phyloP scores from a whole-genome alignment of 2,113 vertebrate species.

The Microcebus ravelobensis region DNA sequence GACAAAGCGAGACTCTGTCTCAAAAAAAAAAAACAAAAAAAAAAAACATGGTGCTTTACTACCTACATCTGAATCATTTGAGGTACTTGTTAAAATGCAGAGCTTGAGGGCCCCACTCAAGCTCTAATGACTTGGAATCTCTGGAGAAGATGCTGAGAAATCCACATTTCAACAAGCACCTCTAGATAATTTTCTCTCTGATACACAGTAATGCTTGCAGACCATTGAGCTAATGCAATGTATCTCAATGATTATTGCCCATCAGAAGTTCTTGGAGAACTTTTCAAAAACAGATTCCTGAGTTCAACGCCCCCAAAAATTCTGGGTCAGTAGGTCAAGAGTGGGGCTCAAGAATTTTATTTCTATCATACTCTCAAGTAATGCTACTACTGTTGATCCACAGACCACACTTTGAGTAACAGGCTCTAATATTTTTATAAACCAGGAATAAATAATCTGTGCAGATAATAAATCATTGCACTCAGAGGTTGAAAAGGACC shows the following conservation, averaged over 20 bases:
- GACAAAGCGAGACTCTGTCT: too few species aligned
- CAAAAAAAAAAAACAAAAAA: too few species aligned
- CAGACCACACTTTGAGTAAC: background rate
- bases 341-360: background rate
- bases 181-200: slow-evolving; percentile 3
- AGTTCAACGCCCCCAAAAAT: background rate
- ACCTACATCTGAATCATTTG: background rate
- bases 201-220: background rate
- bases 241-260: background rate
- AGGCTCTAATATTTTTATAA: background rate
- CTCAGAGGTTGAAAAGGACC: background rate
- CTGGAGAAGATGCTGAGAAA: background rate
- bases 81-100: background rate
- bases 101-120: background rate
- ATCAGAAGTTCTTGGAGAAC: background rate
- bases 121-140: background rate
- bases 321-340: background rate
- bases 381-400: background rate
- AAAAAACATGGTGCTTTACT: too few species aligned
- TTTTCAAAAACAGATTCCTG: background rate
- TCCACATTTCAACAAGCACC: background rate
- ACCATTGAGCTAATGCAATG: background rate
- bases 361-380: background rate
- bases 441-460: background rate
- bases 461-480: background rate